These are phyloP conservation scores for Cryptoprocta ferox DNA, from an alignment of 2,797 vertebrate species.

Conservation along the genomic window DNA sequence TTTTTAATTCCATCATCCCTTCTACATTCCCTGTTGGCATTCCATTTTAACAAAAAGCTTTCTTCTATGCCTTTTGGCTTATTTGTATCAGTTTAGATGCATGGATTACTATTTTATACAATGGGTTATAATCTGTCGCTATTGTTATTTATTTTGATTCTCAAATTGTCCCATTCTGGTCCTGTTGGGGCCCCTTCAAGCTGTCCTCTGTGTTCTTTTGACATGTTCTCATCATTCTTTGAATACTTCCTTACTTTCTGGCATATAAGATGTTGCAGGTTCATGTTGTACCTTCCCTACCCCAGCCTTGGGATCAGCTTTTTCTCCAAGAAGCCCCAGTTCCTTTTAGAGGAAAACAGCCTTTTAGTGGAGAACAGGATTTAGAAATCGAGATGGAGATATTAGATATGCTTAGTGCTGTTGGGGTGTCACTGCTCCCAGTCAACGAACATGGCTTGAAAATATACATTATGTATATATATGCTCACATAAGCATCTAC, in stretches of 20 bases:
- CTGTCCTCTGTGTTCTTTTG: background rate
- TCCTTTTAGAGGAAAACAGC: background rate
- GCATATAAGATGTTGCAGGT: background rate
- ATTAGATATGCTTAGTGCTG: background rate
- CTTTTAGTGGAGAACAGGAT: background rate
- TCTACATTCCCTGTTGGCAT: constrained; percentile 3
- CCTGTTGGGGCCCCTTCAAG: background rate
- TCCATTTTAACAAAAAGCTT: constrained; percentile 2
- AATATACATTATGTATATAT: background rate
- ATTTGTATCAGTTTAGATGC: background rate
- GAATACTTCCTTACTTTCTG: background rate
- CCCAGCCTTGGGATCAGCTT: background rate
- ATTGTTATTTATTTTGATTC: constrained; percentile 31
- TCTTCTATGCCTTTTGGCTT: background rate
- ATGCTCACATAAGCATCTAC: background rate
- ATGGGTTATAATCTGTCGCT: background rate
- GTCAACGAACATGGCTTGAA: background rate
- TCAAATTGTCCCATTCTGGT: background rate
- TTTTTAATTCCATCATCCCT: background rate
- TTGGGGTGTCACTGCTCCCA: background rate
- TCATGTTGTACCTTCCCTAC: constrained; percentile 19
- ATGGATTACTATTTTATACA: constrained; percentile 30
- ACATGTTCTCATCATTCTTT: background rate
- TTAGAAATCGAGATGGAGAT: constrained; percentile 7
- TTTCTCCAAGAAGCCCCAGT: constrained; percentile 3